phyloP scores from a whole-genome alignment of 2,113 vertebrate genomes.

The Vireo altiloquus region DNA sequence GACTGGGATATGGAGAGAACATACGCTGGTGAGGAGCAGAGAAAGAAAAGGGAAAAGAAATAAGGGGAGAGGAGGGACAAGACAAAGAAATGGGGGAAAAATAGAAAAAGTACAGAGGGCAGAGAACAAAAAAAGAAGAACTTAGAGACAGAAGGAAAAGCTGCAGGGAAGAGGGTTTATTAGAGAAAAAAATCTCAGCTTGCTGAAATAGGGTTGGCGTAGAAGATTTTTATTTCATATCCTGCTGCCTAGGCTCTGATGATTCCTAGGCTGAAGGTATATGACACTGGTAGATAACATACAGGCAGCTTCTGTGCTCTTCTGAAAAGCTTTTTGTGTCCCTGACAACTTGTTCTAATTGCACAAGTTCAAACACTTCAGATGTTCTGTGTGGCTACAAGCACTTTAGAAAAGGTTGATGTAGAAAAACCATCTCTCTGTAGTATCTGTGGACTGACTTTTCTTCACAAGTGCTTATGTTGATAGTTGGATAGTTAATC shows the following conservation, averaged over 20 bases:
- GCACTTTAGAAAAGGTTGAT: constrained; percentile 63
- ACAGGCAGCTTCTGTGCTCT: constrained; percentile 60
- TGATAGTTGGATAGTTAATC: constrained; percentile 8
- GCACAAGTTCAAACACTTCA: constrained; percentile 71
- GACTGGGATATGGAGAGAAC: not conserved
- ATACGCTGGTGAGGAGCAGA: not conserved
- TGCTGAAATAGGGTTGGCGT: constrained; percentile 54
- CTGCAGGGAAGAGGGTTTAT: constrained; percentile 67
- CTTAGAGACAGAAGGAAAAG: constrained; percentile 66
- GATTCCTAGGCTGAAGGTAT: constrained; percentile 66
- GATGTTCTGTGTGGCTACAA: constrained; percentile 55
- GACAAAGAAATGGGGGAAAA: constrained; percentile 30
- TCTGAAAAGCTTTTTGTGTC: constrained; percentile 73
- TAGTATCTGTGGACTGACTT: not conserved
- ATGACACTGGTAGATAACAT: constrained; percentile 62
- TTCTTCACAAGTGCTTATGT: constrained; percentile 35
- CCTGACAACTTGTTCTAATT: constrained; percentile 74
- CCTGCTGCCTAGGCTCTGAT: constrained; percentile 67
- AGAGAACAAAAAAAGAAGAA: constrained; percentile 49
- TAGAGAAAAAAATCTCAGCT: constrained; percentile 53
- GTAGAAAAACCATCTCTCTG: constrained; percentile 59
- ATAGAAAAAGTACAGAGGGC: constrained; percentile 45
- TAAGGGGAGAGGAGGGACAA: not conserved
- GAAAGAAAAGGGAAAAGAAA: constrained; percentile 17
- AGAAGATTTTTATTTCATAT: constrained; percentile 62